Evolutionary conservation across 2,797 vertebrate genomes (phyloP).

Genomic region (Falco columbarius): DNA sequence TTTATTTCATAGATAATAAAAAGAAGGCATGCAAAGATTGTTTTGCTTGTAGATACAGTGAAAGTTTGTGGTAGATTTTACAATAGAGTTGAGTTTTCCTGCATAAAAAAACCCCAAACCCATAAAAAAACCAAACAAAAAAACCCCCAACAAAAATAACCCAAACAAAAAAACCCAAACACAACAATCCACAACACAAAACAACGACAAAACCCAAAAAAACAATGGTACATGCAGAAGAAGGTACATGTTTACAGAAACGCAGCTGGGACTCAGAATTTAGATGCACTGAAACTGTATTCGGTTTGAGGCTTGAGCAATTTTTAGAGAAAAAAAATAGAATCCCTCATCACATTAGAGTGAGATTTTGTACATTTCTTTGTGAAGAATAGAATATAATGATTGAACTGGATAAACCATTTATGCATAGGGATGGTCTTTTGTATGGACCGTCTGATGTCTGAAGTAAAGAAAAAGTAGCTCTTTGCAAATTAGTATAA

Average conservation of each 20-base stretch:
- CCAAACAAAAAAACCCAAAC: no score
- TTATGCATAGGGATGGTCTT: not conserved
- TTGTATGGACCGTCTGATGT: not conserved
- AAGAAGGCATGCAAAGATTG: not conserved
- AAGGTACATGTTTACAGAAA: not conserved
- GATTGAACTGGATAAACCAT: not conserved
- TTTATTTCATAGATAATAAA: not conserved
- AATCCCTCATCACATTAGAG: not conserved
- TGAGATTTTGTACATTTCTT: not conserved
- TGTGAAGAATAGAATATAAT: not conserved
- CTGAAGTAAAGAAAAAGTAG: not conserved
- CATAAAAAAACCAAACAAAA: not conserved
- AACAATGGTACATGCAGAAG: not conserved
- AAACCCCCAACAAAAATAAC: not conserved
- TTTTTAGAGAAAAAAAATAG: not conserved
- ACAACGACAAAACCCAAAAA: not conserved
- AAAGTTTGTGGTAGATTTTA: slow-evolving; percentile 13
- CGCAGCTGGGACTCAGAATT: not conserved
- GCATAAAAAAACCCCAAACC: not conserved
- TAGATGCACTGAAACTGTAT: not conserved
- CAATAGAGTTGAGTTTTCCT: slow-evolving; percentile 2
- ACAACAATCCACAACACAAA: no score
- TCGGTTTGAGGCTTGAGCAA: not conserved
- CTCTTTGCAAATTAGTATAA: not conserved
- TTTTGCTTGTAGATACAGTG: not conserved